A percentile compares a stretch with the other conserved stretches of the same genome.
Evolutionary conservation across 2,797 vertebrate species (phyloP).

Genomic region (Natrix natrix): DNA sequence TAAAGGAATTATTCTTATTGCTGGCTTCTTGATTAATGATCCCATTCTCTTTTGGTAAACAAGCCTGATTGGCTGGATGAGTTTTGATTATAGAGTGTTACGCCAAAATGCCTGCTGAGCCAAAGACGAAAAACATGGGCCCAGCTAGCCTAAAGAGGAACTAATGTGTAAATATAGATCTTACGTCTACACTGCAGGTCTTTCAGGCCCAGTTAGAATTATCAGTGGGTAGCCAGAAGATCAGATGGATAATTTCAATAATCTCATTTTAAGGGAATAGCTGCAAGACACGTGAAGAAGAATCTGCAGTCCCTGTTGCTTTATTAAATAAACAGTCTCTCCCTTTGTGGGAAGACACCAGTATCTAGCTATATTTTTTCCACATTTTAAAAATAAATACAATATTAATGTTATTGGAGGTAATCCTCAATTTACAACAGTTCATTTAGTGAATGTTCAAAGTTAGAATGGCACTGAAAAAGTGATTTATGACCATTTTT

Average conservation of each 20-base stretch:
- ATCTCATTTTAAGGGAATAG: background rate
- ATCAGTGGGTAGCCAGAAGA: background rate
- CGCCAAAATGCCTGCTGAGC: background rate
- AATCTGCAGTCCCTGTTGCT: background rate
- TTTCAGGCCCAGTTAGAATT: background rate
- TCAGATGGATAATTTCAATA: background rate
- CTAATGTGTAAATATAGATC: background rate
- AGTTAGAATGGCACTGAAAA: background rate
- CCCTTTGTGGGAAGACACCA: background rate
- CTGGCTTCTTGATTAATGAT: background rate
- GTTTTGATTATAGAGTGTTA: background rate
- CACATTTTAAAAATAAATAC: background rate
- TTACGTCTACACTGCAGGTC: background rate
- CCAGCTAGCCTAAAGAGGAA: background rate
- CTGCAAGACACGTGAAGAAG: background rate
- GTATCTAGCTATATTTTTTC: background rate
- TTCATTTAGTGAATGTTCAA: background rate
- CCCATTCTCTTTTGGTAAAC: background rate
- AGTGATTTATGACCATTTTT: background rate
- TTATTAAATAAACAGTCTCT: background rate
- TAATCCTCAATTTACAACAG: background rate
- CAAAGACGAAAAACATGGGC: background rate
- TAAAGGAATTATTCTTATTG: background rate
- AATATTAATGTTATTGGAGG: background rate
- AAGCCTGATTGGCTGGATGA: background rate